Percentiles rank a stretch among this genome's conserved stretches.
phyloP scores from a whole-genome alignment of 2,113 vertebrate species.

The Fregetta grallaria region DNA sequence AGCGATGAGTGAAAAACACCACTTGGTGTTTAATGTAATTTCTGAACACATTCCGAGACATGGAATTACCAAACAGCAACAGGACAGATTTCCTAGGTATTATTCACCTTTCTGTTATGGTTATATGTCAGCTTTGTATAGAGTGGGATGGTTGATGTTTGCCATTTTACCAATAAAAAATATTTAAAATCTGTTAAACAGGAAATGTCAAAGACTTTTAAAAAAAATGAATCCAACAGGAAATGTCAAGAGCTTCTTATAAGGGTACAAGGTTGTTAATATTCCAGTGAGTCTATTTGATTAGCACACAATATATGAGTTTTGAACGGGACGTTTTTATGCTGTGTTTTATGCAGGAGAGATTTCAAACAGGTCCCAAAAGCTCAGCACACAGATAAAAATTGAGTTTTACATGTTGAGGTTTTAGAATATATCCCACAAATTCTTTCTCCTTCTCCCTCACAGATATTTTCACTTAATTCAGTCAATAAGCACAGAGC shows the following conservation, averaged over 20 bases:
- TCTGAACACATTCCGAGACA: background rate
- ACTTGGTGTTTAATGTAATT: background rate
- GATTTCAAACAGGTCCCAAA: background rate
- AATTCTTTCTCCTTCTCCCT: background rate
- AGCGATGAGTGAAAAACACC: background rate
- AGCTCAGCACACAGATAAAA: background rate
- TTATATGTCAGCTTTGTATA: constrained; percentile 1
- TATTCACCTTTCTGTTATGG: constrained; percentile 10
- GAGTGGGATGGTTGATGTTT: background rate
- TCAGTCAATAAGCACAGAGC: background rate
- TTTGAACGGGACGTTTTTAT: background rate
- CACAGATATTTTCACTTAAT: background rate
- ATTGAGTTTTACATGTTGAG: background rate
- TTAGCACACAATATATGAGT: background rate
- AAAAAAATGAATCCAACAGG: background rate
- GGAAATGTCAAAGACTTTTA: background rate
- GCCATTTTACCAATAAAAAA: background rate
- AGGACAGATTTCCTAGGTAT: background rate
- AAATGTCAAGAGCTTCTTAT: background rate
- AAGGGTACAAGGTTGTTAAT: background rate
- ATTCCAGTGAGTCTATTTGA: background rate
- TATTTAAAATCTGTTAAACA: background rate
- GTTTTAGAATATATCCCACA: background rate
- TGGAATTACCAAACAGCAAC: background rate
- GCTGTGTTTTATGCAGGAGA: background rate